These are phyloP conservation scores for Leptosomus discolor DNA, from an alignment of 2,113 vertebrate genomes.

Conservation along the genomic window DNA sequence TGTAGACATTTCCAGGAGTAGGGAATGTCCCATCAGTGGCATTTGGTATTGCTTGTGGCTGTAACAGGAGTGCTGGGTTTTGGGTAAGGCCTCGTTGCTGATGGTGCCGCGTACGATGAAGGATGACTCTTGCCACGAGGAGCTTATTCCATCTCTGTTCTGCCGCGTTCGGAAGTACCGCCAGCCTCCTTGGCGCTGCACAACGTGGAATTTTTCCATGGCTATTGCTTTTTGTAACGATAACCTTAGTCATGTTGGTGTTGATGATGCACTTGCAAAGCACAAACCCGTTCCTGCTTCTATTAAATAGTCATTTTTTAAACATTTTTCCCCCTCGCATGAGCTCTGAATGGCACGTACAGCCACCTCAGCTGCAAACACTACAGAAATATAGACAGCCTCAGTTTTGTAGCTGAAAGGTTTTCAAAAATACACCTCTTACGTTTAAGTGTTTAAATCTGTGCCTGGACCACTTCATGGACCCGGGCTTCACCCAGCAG, in stretches of 20 bases:
- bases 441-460: background rate
- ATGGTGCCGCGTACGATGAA: background rate
- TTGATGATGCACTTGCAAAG: background rate
- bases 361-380: background rate
- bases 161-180: accelerated
- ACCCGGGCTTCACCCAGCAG: background rate
- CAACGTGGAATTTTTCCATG: background rate
- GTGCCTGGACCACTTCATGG: no score
- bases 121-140: background rate
- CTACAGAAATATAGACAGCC: no score
- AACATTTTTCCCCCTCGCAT: background rate
- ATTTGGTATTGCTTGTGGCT: accelerated
- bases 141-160: background rate
- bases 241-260: conserved; percentile 10
- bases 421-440: background rate
- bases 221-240: background rate
- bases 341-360: background rate
- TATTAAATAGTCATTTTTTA: background rate
- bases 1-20: background rate
- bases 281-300: background rate
- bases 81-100: background rate
- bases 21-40: no score
- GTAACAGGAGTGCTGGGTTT: background rate
- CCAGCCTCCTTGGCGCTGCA: background rate
- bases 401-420: background rate